Percentiles rank a stretch among this genome's conserved stretches.
Conservation (phyloP, 2,113 vertebrate genomes). For the Aix galericulata region DNA sequence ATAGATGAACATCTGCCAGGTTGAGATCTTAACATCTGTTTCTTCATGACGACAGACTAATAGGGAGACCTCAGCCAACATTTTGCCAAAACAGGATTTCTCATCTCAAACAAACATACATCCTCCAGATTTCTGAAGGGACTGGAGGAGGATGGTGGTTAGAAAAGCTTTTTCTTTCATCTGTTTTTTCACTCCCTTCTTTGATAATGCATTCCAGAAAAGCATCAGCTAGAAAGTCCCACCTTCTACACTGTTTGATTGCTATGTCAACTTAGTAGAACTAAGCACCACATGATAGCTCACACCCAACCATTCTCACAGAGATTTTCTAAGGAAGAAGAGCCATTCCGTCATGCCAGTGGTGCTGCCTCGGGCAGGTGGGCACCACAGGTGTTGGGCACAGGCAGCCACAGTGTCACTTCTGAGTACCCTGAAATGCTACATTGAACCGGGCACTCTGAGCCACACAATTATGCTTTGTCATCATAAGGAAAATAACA, state of each 20-base stretch:
- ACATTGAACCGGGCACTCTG: background rate
- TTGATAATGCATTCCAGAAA: background rate
- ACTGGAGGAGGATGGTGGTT: rapidly evolving
- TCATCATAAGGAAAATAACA: background rate
- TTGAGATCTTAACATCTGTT: background rate
- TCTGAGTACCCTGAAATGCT: background rate
- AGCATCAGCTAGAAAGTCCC: background rate
- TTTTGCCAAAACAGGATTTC: background rate
- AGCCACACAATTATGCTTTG: background rate
- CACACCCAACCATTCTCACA: background rate
- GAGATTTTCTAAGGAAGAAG: background rate
- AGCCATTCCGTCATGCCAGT: background rate
- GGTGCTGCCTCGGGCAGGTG: too few relatives aligned
- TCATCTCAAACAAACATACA: background rate
- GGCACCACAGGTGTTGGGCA: background rate
- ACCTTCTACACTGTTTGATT: background rate
- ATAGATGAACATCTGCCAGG: slow-evolving; percentile 10
- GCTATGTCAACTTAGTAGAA: background rate
- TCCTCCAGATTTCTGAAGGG: background rate
- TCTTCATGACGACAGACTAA: background rate
- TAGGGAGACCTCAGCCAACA: background rate
- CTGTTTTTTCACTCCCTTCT: background rate
- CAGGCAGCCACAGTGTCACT: background rate
- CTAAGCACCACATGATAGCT: rapidly evolving
- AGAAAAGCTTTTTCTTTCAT: background rate